phyloP scores from a whole-genome alignment of 2,797 vertebrate species.

The Eulemur albifrons region DNA sequence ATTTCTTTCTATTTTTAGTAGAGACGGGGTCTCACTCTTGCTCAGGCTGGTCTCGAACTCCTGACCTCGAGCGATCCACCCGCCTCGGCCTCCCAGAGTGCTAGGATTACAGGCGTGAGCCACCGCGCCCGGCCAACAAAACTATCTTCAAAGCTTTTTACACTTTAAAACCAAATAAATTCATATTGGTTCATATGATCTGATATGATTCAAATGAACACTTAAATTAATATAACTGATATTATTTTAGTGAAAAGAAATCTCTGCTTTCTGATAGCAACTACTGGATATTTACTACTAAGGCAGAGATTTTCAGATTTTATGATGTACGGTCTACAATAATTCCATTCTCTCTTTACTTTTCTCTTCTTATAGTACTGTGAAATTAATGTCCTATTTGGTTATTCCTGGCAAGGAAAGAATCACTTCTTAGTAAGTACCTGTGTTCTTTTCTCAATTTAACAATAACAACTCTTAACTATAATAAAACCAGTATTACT shows the following conservation, averaged over 20 bases:
- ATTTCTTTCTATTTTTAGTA: too few species aligned
- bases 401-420: not conserved
- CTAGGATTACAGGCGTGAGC: too few species aligned
- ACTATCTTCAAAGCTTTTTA: not conserved
- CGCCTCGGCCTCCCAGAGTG: too few species aligned
- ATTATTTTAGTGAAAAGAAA: constrained; percentile 16
- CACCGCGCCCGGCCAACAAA: not conserved
- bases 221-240: not conserved
- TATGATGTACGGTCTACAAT: not conserved
- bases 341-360: not conserved
- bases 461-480: constrained; percentile 2
- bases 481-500: constrained; percentile 39
- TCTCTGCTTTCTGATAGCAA: not conserved
- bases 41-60: too few species aligned
- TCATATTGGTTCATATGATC: not conserved
- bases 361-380: not conserved
- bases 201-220: constrained; percentile 3
- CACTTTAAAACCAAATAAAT: constrained; percentile 27
- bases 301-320: not conserved
- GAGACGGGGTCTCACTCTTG: too few species aligned
- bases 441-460: constrained; percentile 23
- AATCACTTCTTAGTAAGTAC: constrained; percentile 13
- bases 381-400: constrained; percentile 16
- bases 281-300: not conserved
- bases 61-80: too few species aligned